Conservation (phyloP, 2,797 vertebrate genomes). For the Coregonus ussuriensis region DNA sequence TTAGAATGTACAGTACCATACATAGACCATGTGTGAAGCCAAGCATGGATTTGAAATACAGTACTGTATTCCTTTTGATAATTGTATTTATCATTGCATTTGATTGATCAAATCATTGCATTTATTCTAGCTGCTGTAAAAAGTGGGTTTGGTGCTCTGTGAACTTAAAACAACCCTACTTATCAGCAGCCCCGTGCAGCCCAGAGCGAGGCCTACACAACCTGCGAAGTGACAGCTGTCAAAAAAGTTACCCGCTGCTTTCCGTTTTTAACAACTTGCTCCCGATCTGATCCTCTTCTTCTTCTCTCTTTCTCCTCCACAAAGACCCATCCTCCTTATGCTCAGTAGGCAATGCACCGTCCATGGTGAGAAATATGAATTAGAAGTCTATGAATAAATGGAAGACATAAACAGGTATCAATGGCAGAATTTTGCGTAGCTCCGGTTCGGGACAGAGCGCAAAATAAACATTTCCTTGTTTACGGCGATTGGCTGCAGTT, state of each 20-base stretch:
- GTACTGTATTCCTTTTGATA: not conserved
- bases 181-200: not conserved
- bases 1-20: not conserved
- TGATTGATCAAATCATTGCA: not conserved
- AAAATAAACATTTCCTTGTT: not conserved
- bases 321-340: not conserved
- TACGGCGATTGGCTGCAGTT: not conserved
- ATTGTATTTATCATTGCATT: not conserved
- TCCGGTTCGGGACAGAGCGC: not conserved
- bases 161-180: not conserved
- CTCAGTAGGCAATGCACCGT: not conserved
- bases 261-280: not conserved
- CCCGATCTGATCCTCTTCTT: not conserved
- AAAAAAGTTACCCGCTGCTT: conserved; percentile 1
- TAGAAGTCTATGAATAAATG: not conserved
- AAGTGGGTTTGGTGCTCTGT: not conserved
- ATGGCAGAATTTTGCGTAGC: not conserved
- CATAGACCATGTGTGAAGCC: too few relatives aligned
- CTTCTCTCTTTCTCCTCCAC: conserved; percentile 1
- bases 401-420: not conserved
- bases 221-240: not conserved
- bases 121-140: not conserved
- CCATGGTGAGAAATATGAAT: not conserved
- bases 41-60: too few relatives aligned
- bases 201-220: too few relatives aligned